Conservation (phyloP, 2,888 invertebrate genomes). For the Barypeithes pellucidus region DNA sequence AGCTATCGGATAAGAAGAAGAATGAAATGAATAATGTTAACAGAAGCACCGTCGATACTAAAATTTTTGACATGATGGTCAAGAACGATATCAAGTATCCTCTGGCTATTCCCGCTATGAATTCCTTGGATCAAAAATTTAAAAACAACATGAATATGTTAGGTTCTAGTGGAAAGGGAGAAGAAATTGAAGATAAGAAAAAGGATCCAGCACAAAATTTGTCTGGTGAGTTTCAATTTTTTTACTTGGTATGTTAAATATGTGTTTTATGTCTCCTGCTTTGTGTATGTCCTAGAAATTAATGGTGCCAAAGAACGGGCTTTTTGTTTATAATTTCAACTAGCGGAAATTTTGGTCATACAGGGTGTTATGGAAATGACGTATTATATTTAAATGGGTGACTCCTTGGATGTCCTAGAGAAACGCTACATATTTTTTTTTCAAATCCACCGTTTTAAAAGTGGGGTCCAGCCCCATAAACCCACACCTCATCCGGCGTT, state of each 20-base stretch:
- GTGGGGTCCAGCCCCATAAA: too few species aligned
- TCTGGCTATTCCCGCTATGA: conserved; percentile 65
- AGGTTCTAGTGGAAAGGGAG: conserved; percentile 50
- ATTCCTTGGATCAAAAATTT: conserved; percentile 66
- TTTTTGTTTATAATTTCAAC: too few species aligned
- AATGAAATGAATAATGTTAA: conserved; percentile 63
- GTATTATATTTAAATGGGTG: too few species aligned
- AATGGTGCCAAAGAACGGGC: background rate
- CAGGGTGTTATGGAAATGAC: too few species aligned
- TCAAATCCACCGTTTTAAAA: too few species aligned
- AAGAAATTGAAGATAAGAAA: conserved; percentile 61
- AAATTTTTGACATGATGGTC: conserved; percentile 66
- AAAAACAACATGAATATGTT: conserved; percentile 63
- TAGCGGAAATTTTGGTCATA: too few species aligned
- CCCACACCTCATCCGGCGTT: too few species aligned
- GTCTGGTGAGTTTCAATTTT: conserved; percentile 53
- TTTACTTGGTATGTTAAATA: conserved; percentile 36
- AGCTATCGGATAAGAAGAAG: conserved; percentile 74
- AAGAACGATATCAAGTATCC: conserved; percentile 66
- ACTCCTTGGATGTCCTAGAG: too few species aligned
- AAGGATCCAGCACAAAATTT: conserved; percentile 63
- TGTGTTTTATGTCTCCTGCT: conserved; percentile 30
- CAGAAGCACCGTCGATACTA: conserved; percentile 64
- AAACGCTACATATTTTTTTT: too few species aligned
- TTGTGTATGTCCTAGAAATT: conserved; percentile 6